A percentile compares a stretch with the other conserved stretches of the same genome.
These are phyloP conservation scores for Crocuta crocuta DNA, from an alignment of 2,113 vertebrate genomes.

Conservation along the genomic window DNA sequence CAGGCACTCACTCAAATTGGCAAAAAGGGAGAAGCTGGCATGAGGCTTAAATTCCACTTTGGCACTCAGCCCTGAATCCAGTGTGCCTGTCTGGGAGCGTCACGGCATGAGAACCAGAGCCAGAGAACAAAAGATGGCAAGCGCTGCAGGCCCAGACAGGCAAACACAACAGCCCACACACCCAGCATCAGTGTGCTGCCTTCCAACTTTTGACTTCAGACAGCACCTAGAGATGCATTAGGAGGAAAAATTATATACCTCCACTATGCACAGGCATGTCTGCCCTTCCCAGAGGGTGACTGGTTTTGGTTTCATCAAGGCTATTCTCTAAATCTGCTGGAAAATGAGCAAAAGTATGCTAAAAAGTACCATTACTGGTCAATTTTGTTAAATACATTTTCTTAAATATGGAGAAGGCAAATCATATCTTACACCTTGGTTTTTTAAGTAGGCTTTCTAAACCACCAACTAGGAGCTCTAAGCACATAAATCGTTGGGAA, in stretches of 20 bases:
- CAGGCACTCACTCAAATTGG: constrained; percentile 51
- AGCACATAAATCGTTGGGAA: neutral
- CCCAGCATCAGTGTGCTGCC: neutral
- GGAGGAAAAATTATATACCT: neutral
- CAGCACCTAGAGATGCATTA: neutral
- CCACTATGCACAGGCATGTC: neutral
- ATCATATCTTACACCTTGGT: neutral
- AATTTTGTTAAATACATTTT: neutral
- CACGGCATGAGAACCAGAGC: constrained; percentile 49
- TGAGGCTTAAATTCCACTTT: constrained; percentile 55
- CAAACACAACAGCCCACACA: neutral
- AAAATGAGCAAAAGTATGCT: neutral
- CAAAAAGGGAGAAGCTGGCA: constrained; percentile 72
- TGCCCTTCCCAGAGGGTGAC: neutral
- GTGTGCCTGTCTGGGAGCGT: constrained; percentile 53
- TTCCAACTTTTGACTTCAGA: constrained; percentile 44
- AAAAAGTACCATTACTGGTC: neutral
- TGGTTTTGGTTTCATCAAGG: constrained; percentile 47
- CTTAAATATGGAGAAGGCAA: neutral
- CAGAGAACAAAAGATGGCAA: constrained; percentile 59
- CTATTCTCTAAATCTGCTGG: neutral
- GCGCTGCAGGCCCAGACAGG: constrained; percentile 58
- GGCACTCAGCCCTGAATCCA: constrained; percentile 56
- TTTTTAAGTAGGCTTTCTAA: constrained; percentile 10
- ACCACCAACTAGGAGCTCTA: neutral